A percentile compares a stretch with the other conserved stretches of the same genome.
phyloP scores from a whole-genome alignment of 2,888 invertebrate species.

The Galerucella nymphaeae region DNA sequence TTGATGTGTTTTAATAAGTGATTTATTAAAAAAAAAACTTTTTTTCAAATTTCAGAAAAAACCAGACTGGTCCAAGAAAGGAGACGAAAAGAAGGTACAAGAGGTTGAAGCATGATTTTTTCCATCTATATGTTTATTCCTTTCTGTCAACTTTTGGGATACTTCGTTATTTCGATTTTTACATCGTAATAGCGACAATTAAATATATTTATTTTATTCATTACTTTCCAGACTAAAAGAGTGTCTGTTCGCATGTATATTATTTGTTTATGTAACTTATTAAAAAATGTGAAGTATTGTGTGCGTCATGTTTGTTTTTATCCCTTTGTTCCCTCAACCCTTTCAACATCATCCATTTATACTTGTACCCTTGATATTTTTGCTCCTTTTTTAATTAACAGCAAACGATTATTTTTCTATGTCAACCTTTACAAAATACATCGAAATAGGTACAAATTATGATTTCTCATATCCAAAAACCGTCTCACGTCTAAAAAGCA shows the following conservation, averaged over 20 bases:
- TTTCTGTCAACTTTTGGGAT: conserved; percentile 27
- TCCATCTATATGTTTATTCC: conserved; percentile 30
- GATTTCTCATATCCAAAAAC: no score
- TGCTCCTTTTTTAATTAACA: conserved; percentile 27
- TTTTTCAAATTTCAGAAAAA: conserved; percentile 80
- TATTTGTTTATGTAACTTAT: conserved; percentile 48
- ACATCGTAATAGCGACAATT: conserved; percentile 30
- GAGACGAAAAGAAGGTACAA: conserved; percentile 86
- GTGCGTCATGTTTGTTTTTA: conserved; percentile 37
- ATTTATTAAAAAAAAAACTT: conserved; percentile 26
- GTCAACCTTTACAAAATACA: no score
- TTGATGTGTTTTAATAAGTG: conserved; percentile 10
- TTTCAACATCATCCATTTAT: background rate
- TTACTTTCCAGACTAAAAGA: conserved; percentile 36
- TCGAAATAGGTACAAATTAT: no score
- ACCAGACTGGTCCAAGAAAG: conserved; percentile 95
- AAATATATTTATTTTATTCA: conserved; percentile 50
- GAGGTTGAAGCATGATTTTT: conserved; percentile 84
- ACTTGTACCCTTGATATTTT: conserved; percentile 26
- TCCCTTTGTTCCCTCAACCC: conserved; percentile 21
- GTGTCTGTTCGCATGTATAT: conserved; percentile 47
- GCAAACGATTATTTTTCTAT: no score
- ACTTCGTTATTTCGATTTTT: conserved; percentile 26
- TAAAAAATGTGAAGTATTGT: conserved; percentile 45
- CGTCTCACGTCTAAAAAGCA: no score